A percentile compares a stretch with the other conserved stretches of the same genome.
Evolutionary conservation across 2,113 vertebrate species (phyloP).

Genomic region (Pluvialis apricaria): DNA sequence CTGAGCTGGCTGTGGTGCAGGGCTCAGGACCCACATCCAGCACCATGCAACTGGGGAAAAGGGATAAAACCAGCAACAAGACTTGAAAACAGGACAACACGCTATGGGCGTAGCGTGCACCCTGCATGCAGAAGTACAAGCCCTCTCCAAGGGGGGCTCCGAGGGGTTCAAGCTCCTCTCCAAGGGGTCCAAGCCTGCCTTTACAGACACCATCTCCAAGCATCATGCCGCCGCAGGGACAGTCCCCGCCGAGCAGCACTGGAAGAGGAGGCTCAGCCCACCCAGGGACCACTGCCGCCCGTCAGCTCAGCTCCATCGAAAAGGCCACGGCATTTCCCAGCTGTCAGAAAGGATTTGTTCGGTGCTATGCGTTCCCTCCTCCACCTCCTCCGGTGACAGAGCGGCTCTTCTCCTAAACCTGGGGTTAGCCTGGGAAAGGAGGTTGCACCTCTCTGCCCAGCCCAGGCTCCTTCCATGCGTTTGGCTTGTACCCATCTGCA

Average conservation of each 20-base stretch:
- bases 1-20: not conserved
- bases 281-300: not conserved
- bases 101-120: not conserved
- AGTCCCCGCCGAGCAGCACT: fast-evolving
- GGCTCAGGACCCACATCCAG: not conserved
- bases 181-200: not conserved
- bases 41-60: not conserved
- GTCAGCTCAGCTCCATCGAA: not conserved
- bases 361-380: fast-evolving
- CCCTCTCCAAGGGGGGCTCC: not conserved
- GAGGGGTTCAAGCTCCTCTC: not conserved
- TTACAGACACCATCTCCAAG: not conserved
- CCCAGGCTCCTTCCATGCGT: not conserved
- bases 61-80: not conserved
- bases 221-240: fast-evolving
- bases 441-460: not conserved
- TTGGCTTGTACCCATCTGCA: not conserved
- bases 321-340: not conserved
- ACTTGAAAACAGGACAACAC: not conserved
- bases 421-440: not conserved
- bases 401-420: not conserved
- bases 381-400: not conserved
- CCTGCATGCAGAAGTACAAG: not conserved
- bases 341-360: slow-evolving; percentile 35
- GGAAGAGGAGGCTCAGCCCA: not conserved